Percentiles rank a stretch among this genome's conserved stretches.
Evolutionary conservation across 2,113 vertebrate species (phyloP).

Genomic region (Odontesthes bonariensis): DNA sequence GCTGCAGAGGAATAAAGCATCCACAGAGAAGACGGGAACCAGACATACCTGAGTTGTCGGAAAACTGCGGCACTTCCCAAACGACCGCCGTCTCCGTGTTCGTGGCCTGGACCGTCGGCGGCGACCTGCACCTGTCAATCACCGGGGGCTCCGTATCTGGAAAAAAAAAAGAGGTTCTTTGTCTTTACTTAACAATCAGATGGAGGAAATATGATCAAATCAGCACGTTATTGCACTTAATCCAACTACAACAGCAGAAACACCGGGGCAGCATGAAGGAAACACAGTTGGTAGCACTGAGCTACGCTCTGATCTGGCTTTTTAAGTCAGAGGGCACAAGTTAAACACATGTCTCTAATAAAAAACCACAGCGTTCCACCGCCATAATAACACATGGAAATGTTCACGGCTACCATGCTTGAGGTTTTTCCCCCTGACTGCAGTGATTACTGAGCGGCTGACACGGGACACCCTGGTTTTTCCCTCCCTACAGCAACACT

Average conservation of each 20-base stretch:
- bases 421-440: conserved; percentile 56
- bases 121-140: conserved; percentile 95
- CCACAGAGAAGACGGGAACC: conserved; percentile 13
- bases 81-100: conserved; percentile 79
- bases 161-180: conserved; percentile 25
- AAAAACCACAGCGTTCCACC: conserved; percentile 68
- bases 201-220: neutral
- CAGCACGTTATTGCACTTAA: neutral
- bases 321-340: conserved; percentile 57
- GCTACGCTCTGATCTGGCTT: conserved; percentile 12
- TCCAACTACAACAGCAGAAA: neutral
- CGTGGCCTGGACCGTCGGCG: conserved; percentile 85
- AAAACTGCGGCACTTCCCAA: conserved; percentile 98
- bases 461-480: conserved; percentile 67
- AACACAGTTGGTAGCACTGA: neutral
- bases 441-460: conserved; percentile 68
- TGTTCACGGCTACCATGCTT: conserved; percentile 74
- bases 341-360: conserved; percentile 76
- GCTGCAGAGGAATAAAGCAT: conserved; percentile 57
- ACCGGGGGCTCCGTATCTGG: conserved; percentile 94
- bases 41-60: conserved; percentile 95
- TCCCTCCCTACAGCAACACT: conserved; percentile 37
- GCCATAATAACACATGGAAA: conserved; percentile 77
- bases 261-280: neutral
- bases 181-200: neutral